Evolutionary conservation across 1,140 invertebrate genomes (phyloP).

Genomic region (Triops longicaudatus): DNA sequence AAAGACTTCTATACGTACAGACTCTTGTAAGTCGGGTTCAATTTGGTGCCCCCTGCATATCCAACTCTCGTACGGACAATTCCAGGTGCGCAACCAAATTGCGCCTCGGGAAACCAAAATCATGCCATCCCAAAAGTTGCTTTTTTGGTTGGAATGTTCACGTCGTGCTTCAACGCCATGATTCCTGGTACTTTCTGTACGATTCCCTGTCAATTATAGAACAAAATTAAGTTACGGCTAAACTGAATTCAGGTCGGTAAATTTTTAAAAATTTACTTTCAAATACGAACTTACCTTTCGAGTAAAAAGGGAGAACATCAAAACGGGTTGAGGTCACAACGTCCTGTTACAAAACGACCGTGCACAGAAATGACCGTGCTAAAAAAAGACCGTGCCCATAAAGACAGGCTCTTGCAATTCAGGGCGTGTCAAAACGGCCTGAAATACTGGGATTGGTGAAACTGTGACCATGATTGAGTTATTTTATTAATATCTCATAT

Average conservation of each 20-base stretch:
- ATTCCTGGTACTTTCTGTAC: background rate
- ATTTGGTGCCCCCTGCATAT: constrained; percentile 77
- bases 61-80: constrained; percentile 86
- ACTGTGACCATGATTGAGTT: too few species aligned
- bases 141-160: constrained; percentile 27
- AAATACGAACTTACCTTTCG: too few species aligned
- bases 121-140: constrained; percentile 35
- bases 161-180: background rate
- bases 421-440: too few species aligned
- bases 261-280: background rate
- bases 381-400: too few species aligned
- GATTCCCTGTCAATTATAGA: background rate
- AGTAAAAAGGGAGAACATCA: too few species aligned
- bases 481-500: too few species aligned
- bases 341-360: too few species aligned
- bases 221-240: background rate
- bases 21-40: constrained; percentile 72
- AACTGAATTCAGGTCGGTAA: background rate
- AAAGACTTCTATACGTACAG: constrained; percentile 56
- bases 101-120: constrained; percentile 36
- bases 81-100: constrained; percentile 57
- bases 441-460: too few species aligned
- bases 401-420: too few species aligned
- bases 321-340: too few species aligned
- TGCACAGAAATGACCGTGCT: too few species aligned